Percentiles rank a stretch among this genome's conserved stretches.
Evolutionary conservation across 1,140 invertebrate genomes (phyloP).

Genomic region (Drepana arcuata): DNA sequence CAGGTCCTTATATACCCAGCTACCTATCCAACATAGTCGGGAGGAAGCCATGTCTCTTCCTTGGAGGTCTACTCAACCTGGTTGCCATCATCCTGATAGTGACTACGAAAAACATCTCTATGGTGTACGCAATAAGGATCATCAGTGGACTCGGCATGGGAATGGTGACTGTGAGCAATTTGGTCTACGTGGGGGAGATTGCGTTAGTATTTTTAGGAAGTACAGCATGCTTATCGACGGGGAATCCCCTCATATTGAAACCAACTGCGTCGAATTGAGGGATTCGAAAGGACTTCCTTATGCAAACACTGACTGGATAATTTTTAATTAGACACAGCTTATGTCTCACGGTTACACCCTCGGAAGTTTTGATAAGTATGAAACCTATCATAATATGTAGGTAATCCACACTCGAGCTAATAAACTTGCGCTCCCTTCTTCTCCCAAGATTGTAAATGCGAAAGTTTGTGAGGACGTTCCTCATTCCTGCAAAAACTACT

Average conservation of each 20-base stretch:
- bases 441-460: too few species aligned
- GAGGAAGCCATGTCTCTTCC: slow-evolving; percentile 30
- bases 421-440: too few species aligned
- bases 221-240: not conserved
- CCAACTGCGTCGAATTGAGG: too few species aligned
- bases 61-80: slow-evolving; percentile 27
- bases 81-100: slow-evolving; percentile 23
- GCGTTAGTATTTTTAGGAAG: slow-evolving; percentile 36
- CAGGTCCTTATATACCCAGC: slow-evolving; percentile 33
- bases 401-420: too few species aligned
- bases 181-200: slow-evolving; percentile 39
- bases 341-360: too few species aligned
- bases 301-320: too few species aligned
- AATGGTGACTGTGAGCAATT: slow-evolving; percentile 30
- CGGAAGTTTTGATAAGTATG: too few species aligned
- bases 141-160: slow-evolving; percentile 32
- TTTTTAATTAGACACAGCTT: too few species aligned
- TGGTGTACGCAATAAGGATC: slow-evolving; percentile 29
- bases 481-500: too few species aligned
- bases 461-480: too few species aligned
- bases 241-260: not conserved
- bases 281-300: too few species aligned
- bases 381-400: too few species aligned
- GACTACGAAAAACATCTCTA: slow-evolving; percentile 24
- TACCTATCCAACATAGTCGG: slow-evolving; percentile 36